Evolutionary conservation across 1,140 invertebrate genomes (phyloP).

Genomic region (Trypoxylus dichotomus): DNA sequence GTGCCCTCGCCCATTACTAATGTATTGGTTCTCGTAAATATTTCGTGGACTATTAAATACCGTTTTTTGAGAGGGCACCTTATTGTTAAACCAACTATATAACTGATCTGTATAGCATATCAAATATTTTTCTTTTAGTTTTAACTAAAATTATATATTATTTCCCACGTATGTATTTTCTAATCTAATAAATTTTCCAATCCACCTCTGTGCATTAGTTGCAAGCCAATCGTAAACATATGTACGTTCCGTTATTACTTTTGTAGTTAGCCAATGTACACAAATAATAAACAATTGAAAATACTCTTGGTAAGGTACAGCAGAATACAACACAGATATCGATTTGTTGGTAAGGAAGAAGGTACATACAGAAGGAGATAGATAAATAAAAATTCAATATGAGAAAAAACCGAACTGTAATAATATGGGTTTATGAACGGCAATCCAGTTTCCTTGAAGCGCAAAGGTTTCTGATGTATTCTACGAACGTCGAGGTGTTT

Average conservation of each 20-base stretch:
- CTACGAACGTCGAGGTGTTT: background rate
- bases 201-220: background rate
- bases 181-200: no score
- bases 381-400: background rate
- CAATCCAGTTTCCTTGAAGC: constrained; percentile 1
- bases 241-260: background rate
- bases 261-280: background rate
- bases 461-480: constrained; percentile 14
- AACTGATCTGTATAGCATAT: no score
- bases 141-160: no score
- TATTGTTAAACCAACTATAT: no score
- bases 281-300: background rate
- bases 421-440: background rate
- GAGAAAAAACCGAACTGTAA: background rate
- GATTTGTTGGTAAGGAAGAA: background rate
- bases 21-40: no score
- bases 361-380: background rate
- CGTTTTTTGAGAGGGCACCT: no score
- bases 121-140: no score
- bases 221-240: background rate
- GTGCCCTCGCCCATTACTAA: no score
- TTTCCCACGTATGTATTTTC: no score
- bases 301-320: background rate
- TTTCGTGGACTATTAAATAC: no score
- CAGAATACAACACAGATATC: background rate